These are phyloP conservation scores for Conops quadrifasciatus DNA, from an alignment of 2,888 invertebrate genomes.

Conservation along the genomic window DNA sequence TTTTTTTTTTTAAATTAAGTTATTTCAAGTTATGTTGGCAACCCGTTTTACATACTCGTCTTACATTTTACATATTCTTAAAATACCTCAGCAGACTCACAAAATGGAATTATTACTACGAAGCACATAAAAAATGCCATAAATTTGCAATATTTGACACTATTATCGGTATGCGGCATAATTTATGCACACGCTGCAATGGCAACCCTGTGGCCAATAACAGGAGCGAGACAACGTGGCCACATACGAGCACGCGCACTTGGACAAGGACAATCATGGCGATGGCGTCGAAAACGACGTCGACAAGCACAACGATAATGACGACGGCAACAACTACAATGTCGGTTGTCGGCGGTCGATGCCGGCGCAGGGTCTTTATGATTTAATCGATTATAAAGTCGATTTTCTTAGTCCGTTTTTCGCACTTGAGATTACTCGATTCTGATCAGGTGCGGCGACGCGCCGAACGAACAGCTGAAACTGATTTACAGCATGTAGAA, in stretches of 20 bases:
- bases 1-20: too few species aligned
- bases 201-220: background rate
- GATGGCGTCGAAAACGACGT: too few species aligned
- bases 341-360: too few species aligned
- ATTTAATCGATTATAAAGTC: constrained; percentile 7
- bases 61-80: too few species aligned
- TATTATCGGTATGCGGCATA: constrained; percentile 38
- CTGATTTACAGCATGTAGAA: too few species aligned
- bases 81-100: background rate
- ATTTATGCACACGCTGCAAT: constrained; percentile 21
- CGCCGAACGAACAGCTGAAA: too few species aligned
- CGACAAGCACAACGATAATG: too few species aligned
- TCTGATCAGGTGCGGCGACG: too few species aligned
- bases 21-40: too few species aligned
- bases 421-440: constrained; percentile 4
- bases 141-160: constrained; percentile 45
- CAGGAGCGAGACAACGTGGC: background rate
- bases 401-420: constrained; percentile 11
- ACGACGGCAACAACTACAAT: too few species aligned
- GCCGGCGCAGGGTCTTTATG: background rate
- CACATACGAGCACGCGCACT: background rate
- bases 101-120: background rate
- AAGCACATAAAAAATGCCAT: constrained; percentile 36
- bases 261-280: too few species aligned
- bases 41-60: too few species aligned